phyloP scores from a whole-genome alignment of 30 jellyfish, hydroid and myxozoan species.

The Aurelia aurita complex sp. Pacific region DNA sequence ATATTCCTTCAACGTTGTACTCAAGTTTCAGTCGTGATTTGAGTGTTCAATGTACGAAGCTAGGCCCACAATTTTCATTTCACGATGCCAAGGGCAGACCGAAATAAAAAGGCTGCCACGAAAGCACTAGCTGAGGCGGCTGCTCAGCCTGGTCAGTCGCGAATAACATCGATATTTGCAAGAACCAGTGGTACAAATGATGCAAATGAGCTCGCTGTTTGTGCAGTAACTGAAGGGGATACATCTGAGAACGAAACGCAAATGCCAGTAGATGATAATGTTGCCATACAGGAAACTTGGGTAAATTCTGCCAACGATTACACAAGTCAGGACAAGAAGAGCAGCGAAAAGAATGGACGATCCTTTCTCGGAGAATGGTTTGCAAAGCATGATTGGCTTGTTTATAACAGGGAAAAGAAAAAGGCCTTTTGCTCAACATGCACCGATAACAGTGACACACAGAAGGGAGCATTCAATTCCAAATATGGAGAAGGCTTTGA shows the following conservation, averaged over 20 bases:
- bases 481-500: slow-evolving; percentile 45
- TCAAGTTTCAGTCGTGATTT: too few species aligned
- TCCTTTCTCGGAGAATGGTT: slow-evolving; percentile 49
- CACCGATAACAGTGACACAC: slow-evolving; percentile 40
- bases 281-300: slow-evolving; percentile 41
- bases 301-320: slow-evolving; percentile 47
- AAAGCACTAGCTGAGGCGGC: too few species aligned
- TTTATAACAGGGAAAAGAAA: slow-evolving; percentile 42
- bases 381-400: slow-evolving; percentile 51
- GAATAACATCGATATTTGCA: slow-evolving; percentile 5
- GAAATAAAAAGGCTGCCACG: too few species aligned
- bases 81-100: too few species aligned
- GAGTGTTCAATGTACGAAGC: too few species aligned
- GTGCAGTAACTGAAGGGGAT: slow-evolving; percentile 27
- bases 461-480: slow-evolving; percentile 29
- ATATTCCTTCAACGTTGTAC: too few species aligned
- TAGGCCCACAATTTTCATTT: too few species aligned
- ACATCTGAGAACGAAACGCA: slow-evolving; percentile 26
- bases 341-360: slow-evolving; percentile 31
- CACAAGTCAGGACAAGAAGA: slow-evolving; percentile 38
- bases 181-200: slow-evolving; percentile 7
- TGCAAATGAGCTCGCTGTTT: slow-evolving; percentile 12
- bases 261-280: slow-evolving; percentile 8
- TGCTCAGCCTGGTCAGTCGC: slow-evolving; percentile 42
- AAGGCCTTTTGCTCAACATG: slow-evolving; percentile 50